These are phyloP conservation scores for Cynopterus brachyotis DNA, from an alignment of 2,113 vertebrate species.

Conservation along the genomic window DNA sequence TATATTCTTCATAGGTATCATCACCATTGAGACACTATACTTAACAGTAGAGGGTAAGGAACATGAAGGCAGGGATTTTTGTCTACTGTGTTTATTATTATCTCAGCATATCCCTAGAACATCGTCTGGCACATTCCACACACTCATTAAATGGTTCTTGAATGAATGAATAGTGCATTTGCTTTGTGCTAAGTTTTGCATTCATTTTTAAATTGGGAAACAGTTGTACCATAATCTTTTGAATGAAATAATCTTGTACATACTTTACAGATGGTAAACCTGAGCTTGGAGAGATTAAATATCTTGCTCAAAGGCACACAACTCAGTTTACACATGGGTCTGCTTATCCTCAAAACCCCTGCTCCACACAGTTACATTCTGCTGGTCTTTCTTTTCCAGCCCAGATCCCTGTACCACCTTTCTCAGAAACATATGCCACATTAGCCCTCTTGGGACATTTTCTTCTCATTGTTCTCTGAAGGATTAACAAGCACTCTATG, in stretches of 20 bases:
- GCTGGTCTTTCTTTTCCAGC: neutral
- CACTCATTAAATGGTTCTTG: neutral
- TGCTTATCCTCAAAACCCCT: neutral
- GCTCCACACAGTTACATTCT: neutral
- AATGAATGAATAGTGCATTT: neutral
- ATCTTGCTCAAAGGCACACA: neutral
- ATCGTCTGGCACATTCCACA: neutral
- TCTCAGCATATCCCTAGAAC: neutral
- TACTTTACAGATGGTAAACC: neutral
- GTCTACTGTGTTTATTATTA: neutral
- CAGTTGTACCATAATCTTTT: neutral
- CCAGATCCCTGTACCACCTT: neutral
- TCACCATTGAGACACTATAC: neutral
- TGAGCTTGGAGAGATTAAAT: neutral
- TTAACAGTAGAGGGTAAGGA: neutral
- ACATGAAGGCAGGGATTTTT: neutral
- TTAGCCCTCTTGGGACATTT: neutral
- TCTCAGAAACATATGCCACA: neutral
- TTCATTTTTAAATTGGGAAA: neutral
- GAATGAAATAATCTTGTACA: neutral
- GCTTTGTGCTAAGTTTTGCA: neutral
- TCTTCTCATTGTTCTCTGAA: neutral
- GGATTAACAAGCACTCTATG: neutral
- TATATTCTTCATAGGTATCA: neutral
- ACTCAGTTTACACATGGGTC: neutral